phyloP scores from a whole-genome alignment of 2,888 invertebrate species.

The Tinea trinotella region DNA sequence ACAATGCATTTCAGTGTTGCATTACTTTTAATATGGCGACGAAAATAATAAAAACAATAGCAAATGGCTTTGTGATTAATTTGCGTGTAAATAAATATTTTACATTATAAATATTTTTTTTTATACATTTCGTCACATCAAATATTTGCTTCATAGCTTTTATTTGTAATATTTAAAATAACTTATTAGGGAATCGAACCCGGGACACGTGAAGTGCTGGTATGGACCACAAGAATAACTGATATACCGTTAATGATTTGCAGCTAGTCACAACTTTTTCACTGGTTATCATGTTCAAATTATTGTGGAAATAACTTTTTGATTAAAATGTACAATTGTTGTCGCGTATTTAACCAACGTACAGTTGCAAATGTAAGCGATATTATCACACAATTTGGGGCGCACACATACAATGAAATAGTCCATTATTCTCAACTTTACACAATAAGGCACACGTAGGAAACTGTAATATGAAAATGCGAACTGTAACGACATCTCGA shows the following conservation, averaged over 20 bases:
- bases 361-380: not conserved
- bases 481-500: conserved; percentile 11
- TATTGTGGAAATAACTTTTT: not conserved
- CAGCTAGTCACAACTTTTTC: no score
- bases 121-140: no score
- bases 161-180: no score
- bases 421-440: conserved; percentile 14
- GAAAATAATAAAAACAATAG: conserved; percentile 5
- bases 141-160: no score
- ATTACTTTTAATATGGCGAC: conserved; percentile 15
- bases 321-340: not conserved
- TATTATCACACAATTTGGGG: not conserved
- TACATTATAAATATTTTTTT: no score
- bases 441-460: conserved; percentile 15
- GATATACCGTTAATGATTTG: no score
- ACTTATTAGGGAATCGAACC: no score
- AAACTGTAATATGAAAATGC: conserved; percentile 13
- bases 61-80: conserved; percentile 1
- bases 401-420: conserved; percentile 1
- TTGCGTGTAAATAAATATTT: not conserved
- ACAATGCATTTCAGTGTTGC: conserved; percentile 11
- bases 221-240: no score
- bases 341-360: no score
- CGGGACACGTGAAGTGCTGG: no score
- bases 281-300: no score